A percentile compares a stretch with the other conserved stretches of the same genome.
Evolutionary conservation across 2,797 vertebrate species (phyloP).

Genomic region (Podarcis lilfordi): DNA sequence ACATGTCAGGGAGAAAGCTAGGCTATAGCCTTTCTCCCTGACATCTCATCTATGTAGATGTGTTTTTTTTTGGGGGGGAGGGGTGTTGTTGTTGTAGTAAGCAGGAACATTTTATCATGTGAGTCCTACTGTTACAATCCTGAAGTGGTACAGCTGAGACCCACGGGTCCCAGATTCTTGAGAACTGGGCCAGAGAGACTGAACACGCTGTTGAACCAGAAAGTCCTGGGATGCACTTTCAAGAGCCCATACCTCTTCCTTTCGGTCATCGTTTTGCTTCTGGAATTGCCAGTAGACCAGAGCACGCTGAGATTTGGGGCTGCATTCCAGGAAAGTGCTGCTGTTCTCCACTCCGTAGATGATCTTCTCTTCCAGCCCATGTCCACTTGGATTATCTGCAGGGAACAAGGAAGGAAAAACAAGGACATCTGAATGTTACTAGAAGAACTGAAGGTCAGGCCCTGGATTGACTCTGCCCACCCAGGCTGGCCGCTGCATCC

Average conservation of each 20-base stretch:
- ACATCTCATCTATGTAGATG: background rate
- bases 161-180: too few relatives aligned
- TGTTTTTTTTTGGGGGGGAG: too few relatives aligned
- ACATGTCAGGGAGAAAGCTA: background rate
- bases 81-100: background rate
- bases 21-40: background rate
- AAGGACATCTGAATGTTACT: background rate
- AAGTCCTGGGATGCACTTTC: background rate
- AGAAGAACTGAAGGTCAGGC: background rate
- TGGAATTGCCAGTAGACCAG: conserved; percentile 96
- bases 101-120: background rate
- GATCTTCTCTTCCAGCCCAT: conserved; percentile 87
- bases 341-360: conserved; percentile 98
- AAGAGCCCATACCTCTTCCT: conserved; percentile 86
- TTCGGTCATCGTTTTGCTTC: conserved; percentile 85
- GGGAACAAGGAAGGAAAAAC: conserved; percentile 32
- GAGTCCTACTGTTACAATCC: background rate
- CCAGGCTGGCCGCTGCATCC: too few relatives aligned
- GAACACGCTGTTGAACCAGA: background rate
- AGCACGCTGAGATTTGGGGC: conserved; percentile 93
- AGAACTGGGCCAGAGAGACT: background rate
- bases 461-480: too few relatives aligned
- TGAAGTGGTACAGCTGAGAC: background rate
- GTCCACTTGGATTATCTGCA: conserved; percentile 87
- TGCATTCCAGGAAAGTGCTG: conserved; percentile 97